phyloP scores from a whole-genome alignment of 2,113 vertebrate genomes.

The Cricetomys ansorgei region DNA sequence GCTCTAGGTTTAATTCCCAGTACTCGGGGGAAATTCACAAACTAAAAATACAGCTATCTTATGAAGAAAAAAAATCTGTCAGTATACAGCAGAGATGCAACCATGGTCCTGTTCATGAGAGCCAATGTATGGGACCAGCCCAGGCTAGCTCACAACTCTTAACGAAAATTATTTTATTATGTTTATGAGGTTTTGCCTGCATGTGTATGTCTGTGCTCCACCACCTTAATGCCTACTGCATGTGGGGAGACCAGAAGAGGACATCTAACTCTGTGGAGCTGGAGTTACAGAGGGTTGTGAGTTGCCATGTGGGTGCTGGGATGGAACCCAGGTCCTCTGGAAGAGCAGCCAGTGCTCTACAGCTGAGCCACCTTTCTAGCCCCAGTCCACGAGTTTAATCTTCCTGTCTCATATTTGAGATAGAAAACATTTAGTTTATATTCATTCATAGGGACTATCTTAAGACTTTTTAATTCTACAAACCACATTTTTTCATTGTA shows the following conservation, averaged over 20 bases:
- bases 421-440: not conserved
- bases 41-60: not conserved
- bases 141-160: not conserved
- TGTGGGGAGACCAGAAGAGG: not conserved
- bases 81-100: not conserved
- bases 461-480: conserved; percentile 10
- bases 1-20: not conserved
- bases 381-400: too few relatives aligned
- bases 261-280: not conserved
- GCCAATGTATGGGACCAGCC: not conserved
- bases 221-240: not conserved
- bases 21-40: not conserved
- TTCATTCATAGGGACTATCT: not conserved
- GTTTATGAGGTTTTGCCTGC: not conserved
- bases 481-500: not conserved
- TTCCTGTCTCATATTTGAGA: not conserved
- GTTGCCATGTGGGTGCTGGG: not conserved
- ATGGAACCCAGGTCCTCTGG: not conserved
- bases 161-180: not conserved
- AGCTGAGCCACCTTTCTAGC: not conserved
- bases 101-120: not conserved
- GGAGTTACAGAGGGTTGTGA: not conserved
- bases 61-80: not conserved
- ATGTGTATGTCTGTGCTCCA: not conserved
- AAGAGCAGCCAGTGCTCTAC: not conserved